Evolutionary conservation across 2,888 invertebrate species (phyloP), one percentile per base, ranked within the genome.

Genomic region (Synanthedon tipuliformis): DNA sequence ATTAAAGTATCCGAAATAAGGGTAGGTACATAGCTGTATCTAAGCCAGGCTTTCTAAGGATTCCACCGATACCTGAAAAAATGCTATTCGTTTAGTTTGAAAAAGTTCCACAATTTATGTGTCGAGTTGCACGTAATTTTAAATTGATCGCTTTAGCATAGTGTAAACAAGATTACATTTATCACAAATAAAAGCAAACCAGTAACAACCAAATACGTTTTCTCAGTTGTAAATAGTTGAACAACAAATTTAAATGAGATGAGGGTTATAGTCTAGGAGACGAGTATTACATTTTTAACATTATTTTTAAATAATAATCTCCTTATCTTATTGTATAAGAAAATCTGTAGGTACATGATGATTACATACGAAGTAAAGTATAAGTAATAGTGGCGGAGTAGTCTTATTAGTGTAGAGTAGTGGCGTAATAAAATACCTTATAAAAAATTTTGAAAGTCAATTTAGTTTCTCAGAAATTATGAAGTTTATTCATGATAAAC

Each of bases 181-280:
- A 49, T 49, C 49, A 18, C 23, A 23, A 18, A 13, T 13, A n/a
- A 45, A 45, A 49, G 12, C 16, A 49, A 23, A 49, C 49, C 16
- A 16, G 23, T 27, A 18, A 40, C 50, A 40, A 34, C 50, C 60
- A 61, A 64, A 63, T 63, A 57, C 58, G 54, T 59, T 60, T 57
- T 55, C 59, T 52, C 58, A 53, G 63, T 62, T 71, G 72, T 75
- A 71, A 72, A 70, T 74, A 69, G 69, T 63, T 61, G 61, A 64
- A 66, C 65, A 63, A 65, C 68, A 68, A 71, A 74, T 74, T 72
- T 70, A 69, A 72, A 71, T 69, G 67, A 73, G 69, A 65, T 61
- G 70, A 64, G 63, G 60, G 52, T 56, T 23, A n/a, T 68, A 66
- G 63, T 3, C 58, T 40, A 40, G 56, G 73, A 71, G 72, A 10